A percentile compares a stretch with the other conserved stretches of the same genome.
Conservation (phyloP, 2,797 vertebrate species). For the Otolemur crassicaudatus region DNA sequence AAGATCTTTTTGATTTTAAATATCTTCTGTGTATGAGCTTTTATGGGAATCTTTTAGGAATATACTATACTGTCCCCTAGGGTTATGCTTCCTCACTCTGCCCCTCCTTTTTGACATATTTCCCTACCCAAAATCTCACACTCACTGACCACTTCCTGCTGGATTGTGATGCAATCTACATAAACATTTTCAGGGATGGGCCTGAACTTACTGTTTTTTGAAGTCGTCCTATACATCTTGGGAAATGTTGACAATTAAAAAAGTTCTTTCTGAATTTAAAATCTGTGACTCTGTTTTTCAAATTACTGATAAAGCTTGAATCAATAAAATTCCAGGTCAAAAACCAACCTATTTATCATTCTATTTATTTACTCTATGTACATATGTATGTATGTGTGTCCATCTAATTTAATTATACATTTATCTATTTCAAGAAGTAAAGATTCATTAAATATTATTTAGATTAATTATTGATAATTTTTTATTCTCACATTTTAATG, state of each 20-base stretch:
- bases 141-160: neutral
- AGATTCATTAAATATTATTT: neutral
- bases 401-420: neutral
- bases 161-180: neutral
- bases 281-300: neutral
- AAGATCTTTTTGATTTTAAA: neutral
- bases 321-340: neutral
- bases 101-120: neutral
- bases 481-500: neutral
- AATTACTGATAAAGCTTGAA: neutral
- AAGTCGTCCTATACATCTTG: neutral
- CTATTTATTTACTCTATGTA: neutral
- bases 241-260: neutral
- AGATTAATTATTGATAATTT: neutral
- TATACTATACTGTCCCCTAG: neutral
- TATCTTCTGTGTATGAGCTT: neutral
- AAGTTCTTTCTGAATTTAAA: neutral
- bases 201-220: neutral
- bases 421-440: neutral
- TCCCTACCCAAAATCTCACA: neutral
- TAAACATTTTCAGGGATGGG: neutral
- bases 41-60: neutral
- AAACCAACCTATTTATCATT: neutral
- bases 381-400: neutral
- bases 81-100: accelerated